Conservation (phyloP, 2,113 vertebrate genomes). For the Pandion haliaetus region DNA sequence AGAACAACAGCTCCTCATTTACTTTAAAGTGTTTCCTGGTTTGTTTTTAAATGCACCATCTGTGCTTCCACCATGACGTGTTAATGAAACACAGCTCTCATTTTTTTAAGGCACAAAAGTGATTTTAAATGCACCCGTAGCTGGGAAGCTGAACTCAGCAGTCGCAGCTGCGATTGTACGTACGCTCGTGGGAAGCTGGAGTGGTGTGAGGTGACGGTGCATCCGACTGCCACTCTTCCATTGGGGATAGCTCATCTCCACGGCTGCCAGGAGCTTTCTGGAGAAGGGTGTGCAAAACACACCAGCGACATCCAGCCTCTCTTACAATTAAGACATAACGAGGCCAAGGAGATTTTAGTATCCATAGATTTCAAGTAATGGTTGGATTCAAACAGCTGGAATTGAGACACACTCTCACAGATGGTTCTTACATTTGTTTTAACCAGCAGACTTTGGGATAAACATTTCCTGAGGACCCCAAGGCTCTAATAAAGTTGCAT, state of each 20-base stretch:
- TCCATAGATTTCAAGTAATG: neutral
- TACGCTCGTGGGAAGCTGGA: neutral
- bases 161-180: neutral
- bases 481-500: neutral
- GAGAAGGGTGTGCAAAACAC: neutral
- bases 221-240: neutral
- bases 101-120: neutral
- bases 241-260: neutral
- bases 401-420: neutral
- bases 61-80: conserved; percentile 12
- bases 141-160: neutral
- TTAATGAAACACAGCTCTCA: neutral
- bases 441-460: neutral
- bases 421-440: neutral
- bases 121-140: neutral
- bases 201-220: neutral
- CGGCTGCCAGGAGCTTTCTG: neutral
- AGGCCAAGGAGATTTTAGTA: neutral
- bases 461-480: neutral
- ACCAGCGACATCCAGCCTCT: neutral
- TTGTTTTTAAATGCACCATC: conserved; percentile 36
- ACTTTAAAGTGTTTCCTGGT: conserved; percentile 33
- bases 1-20: conserved; percentile 12
- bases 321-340: neutral
- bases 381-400: neutral